These are phyloP conservation scores for Chiloscyllium plagiosum DNA, from an alignment of 2,113 vertebrate species.

Conservation along the genomic window DNA sequence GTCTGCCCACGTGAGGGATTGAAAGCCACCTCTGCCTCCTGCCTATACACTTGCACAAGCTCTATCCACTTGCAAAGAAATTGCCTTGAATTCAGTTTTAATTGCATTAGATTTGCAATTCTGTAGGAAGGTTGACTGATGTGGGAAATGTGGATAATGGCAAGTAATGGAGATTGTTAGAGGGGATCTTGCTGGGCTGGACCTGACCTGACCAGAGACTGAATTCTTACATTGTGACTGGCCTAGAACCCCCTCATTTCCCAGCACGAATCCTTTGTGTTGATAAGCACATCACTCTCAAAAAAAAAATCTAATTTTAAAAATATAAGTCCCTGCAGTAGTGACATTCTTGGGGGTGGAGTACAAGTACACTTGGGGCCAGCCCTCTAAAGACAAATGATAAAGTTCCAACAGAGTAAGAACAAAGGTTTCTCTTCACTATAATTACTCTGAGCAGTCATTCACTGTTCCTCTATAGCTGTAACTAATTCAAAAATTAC, in stretches of 20 bases:
- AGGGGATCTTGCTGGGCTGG: not conserved
- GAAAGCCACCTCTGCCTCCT: not conserved
- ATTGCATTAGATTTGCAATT: not conserved
- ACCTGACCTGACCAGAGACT: not conserved
- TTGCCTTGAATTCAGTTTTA: not conserved
- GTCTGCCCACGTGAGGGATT: not conserved
- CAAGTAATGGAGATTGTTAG: not conserved
- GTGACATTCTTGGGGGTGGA: not conserved
- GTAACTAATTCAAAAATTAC: conserved; percentile 3
- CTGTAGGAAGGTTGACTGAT: not conserved
- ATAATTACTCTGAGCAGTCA: not conserved
- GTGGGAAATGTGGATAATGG: not conserved
- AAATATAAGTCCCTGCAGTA: not conserved
- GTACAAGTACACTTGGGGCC: not conserved
- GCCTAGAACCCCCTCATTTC: not conserved
- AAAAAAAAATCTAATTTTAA: not conserved
- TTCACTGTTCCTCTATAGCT: not conserved
- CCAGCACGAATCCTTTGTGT: not conserved
- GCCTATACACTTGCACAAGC: not conserved
- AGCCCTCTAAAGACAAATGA: not conserved
- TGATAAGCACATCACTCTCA: not conserved
- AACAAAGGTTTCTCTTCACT: not conserved
- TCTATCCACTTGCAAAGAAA: not conserved
- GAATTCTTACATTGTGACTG: not conserved
- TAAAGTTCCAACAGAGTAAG: not conserved